Base-by-base conservation (phyloP, 2,113 vertebrate species). In the Sinosuthora webbiana region DNA sequence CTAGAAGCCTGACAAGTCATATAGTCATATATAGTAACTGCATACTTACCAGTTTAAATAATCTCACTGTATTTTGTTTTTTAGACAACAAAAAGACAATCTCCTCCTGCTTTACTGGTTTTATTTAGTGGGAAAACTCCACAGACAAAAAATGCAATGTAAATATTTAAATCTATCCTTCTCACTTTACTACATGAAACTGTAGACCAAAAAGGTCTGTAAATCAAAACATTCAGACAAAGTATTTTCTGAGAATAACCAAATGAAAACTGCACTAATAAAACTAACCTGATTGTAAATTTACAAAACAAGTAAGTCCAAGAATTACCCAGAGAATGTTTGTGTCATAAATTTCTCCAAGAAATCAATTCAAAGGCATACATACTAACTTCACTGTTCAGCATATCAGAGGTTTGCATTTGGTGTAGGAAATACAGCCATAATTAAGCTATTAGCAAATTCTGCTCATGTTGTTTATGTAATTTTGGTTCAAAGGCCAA, bases 401-500 rank as follows among this genome's bases (percentile, higher is more conserved):
- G 20, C 22, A 31, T 67, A 31, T 67, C 56, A 62, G 24, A 69
- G 19, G 31, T 50, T 83, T 91, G 47, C 39, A 53, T 49, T 67
- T 89, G 9, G 31, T 59, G 50, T 9, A 64, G 16, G n/a, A 42
- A 95, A 53, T 7, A 22, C 3, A 56, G 52, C 25, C 42, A 49
- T 41, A 87, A 79, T 67, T 77, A 76, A 87, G 39, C 49, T 76
- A 45, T 68, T 73, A 8, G 13, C 19, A 81, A 90, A 70, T 49
- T 84, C 84, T 86, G 77, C 41, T 73, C 57, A 56, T 0, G 1
- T 44, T 87, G 44, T 80, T 96, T 89, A 93, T 83, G 56, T 53
- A 52, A 39, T 82, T 93, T 94, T 91, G 73, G 69, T 96, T 93
- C 57, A 78, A 94, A 95, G 75, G 49, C 64, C 83, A 82, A 91